Evolutionary conservation across 64 coral and sea anemone species (phyloP).

Genomic region (Catalaphyllia jardinei): DNA sequence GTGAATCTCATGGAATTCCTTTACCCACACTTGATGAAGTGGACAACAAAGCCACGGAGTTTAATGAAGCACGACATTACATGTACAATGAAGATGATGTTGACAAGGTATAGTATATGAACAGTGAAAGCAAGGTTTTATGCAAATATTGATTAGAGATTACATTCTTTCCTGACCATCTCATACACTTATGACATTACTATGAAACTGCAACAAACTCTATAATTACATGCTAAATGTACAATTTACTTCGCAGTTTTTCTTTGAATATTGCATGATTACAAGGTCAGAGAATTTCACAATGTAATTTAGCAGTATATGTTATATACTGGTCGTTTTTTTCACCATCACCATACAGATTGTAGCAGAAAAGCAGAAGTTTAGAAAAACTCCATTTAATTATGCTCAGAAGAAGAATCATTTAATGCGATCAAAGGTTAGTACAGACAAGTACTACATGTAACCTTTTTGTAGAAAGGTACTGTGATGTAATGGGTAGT

Average conservation of each 20-base stretch:
- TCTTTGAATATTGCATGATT: too few relatives aligned
- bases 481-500: too few relatives aligned
- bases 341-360: slow-evolving; percentile 60
- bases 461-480: too few relatives aligned
- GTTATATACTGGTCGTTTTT: background rate
- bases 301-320: too few relatives aligned
- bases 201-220: too few relatives aligned
- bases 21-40: slow-evolving; percentile 82
- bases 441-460: background rate
- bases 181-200: too few relatives aligned
- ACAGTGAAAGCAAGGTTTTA: background rate
- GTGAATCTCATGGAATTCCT: slow-evolving; percentile 77
- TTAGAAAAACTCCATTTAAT: slow-evolving; percentile 96
- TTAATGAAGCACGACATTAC: slow-evolving; percentile 79
- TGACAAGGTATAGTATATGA: slow-evolving; percentile 78
- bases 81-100: slow-evolving; percentile 97
- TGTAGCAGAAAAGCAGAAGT: slow-evolving; percentile 97
- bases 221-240: too few relatives aligned
- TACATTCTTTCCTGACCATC: too few relatives aligned
- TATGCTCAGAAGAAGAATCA: slow-evolving; percentile 99
- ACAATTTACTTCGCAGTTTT: too few relatives aligned
- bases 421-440: slow-evolving; percentile 91
- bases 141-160: too few relatives aligned
- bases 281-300: too few relatives aligned
- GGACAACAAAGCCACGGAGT: slow-evolving; percentile 74